These are phyloP conservation scores for Polypterus bichir DNA, from an alignment of 2,113 vertebrate species.

Conservation along the genomic window DNA sequence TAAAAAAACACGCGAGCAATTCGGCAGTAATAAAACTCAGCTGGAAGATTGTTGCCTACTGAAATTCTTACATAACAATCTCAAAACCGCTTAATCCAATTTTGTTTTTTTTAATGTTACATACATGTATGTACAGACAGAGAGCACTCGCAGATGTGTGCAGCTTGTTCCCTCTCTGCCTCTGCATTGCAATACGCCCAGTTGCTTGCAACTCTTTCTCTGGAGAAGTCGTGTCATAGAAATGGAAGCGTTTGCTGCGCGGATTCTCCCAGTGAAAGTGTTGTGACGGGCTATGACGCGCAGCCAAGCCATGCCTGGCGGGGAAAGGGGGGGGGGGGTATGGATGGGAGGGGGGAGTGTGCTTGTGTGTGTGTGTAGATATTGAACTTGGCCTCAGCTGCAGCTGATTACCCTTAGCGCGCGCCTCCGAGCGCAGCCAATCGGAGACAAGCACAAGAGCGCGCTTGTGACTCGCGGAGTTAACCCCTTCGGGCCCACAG, in stretches of 20 bases:
- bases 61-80: no score
- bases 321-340: slow-evolving; percentile 17
- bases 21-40: no score
- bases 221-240: slow-evolving; percentile 19
- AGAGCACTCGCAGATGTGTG: no score
- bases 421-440: slow-evolving; percentile 24
- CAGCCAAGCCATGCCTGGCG: slow-evolving; percentile 27
- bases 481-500: slow-evolving; percentile 27
- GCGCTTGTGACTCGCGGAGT: slow-evolving; percentile 27
- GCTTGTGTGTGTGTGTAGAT: no score
- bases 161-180: no score
- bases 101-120: no score
- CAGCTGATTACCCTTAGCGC: slow-evolving; percentile 37
- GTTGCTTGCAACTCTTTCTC: slow-evolving; percentile 11
- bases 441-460: slow-evolving; percentile 25
- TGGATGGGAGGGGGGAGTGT: no score
- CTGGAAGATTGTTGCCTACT: no score
- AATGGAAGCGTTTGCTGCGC: slow-evolving; percentile 25
- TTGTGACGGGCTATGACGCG: slow-evolving; percentile 24
- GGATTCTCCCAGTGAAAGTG: slow-evolving; percentile 25
- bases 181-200: no score
- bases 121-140: no score
- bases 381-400: slow-evolving; percentile 26
- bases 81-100: no score
- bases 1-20: no score